Evolutionary conservation across 53 echinoderm and acorn worm species (phyloP), one percentile per base, ranked within the genome.

Genomic region (Zoroaster sp.): DNA sequence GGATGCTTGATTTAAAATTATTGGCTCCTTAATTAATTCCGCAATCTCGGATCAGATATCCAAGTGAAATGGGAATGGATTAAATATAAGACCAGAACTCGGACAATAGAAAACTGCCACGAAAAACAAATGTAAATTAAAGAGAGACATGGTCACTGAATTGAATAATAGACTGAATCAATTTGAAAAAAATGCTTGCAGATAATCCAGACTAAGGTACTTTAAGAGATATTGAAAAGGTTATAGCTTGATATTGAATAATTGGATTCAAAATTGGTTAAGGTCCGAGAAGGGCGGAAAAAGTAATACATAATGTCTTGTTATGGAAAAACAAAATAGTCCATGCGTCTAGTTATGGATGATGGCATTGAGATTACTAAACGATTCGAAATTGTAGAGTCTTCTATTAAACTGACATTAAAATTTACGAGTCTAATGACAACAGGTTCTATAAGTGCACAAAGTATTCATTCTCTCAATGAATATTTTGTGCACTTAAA

Each of bases 1-100:
- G 52, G n/a, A 52, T 18, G 18, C n/a, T n/a, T n/a, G n/a, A n/a
- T n/a, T n/a, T n/a, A n/a, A n/a, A n/a, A n/a, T n/a, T n/a, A n/a
- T n/a, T n/a, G n/a, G n/a, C n/a, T n/a, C n/a, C n/a, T n/a, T n/a
- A n/a, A n/a, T n/a, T n/a, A n/a, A n/a, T n/a, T n/a, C n/a, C n/a
- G n/a, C n/a, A n/a, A n/a, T n/a, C n/a, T n/a, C n/a, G n/a, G n/a
- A n/a, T n/a, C n/a, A n/a, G n/a, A n/a, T n/a, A n/a, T n/a, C 4
- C 45, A 43, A 40, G n/a, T 75, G 3, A 75, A 75, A 75, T 75
- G 76, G 41, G 76, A 75, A 46, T 75, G 76, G 76, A 42, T 75
- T 31, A 72, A 72, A 72, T 31, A 34, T 31, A 44, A 75, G 2
- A 10, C 46, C 25, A 75, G 44, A 44, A 9, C 4, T 11, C 18